Evolutionary conservation across 2,113 vertebrate genomes (phyloP), one percentile per base, ranked within the genome.

Genomic region (Oreocharis arfaki): DNA sequence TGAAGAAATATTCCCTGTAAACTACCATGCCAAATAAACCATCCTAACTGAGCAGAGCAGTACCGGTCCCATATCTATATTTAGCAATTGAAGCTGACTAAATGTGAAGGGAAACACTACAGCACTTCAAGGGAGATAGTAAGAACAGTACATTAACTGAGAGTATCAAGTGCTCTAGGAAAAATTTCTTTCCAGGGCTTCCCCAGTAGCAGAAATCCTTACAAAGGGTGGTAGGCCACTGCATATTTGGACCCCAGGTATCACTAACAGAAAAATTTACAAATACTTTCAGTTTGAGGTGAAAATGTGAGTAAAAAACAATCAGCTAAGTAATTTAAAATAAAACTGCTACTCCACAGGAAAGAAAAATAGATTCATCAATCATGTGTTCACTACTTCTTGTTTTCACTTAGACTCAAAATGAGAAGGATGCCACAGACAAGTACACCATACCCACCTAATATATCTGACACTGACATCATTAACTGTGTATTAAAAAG

Each of bases 401-500:
- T 39, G 60, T 84, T 96, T 90, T 90, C 71, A 71, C 37, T 96
- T 76, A 57, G 37, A 49, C 33, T 86, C 39, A 84, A 71, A 92
- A 84, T 39, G 47, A 89, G 67, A 87, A 77, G 32, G 82, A 89
- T 89, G 77, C 22, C 61, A 85, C 52, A 87, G 50, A 96, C 84
- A 96, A 84, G 71, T n/a, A 89, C 15, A 57, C 32, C 49, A 56
- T 64, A 94, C 82, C 76, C 39, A 46, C 90, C 73, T 71, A 84
- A 91, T 86, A 77, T 24, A 79, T 63, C 65, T 93, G 93, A 96
- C 76, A 87, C 27, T 83, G 67, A 78, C 57, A 93, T 94, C 2
- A 79, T 85, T 96, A 92, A 90, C 19, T 21, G 42, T 67, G 61
- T 49, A 61, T 46, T 93, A 76, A 96, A 94, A 53, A 44, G 49